Conservation (phyloP, 1,140 invertebrate genomes). For the Mycetomoellerius zeteki region DNA sequence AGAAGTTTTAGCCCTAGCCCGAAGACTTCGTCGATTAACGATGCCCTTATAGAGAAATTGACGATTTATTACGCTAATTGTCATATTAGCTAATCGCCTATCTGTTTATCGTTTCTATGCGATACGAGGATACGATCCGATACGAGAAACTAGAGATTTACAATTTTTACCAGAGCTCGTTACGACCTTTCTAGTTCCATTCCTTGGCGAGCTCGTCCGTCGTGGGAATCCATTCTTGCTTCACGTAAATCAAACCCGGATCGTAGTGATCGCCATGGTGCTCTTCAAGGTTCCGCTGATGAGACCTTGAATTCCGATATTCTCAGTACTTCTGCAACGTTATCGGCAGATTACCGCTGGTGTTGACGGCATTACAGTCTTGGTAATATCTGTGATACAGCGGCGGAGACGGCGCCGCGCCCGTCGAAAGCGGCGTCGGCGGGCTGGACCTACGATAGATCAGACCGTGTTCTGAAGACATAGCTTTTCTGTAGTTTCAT, state of each 20-base stretch:
- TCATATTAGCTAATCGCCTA: slow-evolving; percentile 32
- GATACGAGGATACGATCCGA: slow-evolving; percentile 7
- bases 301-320: slow-evolving; percentile 86
- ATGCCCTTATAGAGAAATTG: neutral
- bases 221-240: slow-evolving; percentile 84
- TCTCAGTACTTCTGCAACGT: slow-evolving; percentile 87
- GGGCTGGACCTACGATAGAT: slow-evolving; percentile 84
- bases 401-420: slow-evolving; percentile 84
- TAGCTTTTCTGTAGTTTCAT: neutral
- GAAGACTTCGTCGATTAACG: neutral
- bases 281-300: slow-evolving; percentile 79
- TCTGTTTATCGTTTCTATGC: slow-evolving; percentile 1
- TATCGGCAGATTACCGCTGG: slow-evolving; percentile 85
- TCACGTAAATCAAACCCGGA: slow-evolving; percentile 83
- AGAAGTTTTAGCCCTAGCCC: neutral
- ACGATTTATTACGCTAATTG: slow-evolving; percentile 19
- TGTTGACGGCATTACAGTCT: slow-evolving; percentile 85
- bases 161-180: slow-evolving; percentile 36
- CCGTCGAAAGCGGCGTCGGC: slow-evolving; percentile 83
- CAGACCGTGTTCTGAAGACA: neutral
- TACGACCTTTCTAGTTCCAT: slow-evolving; percentile 77
- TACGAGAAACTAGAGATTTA: slow-evolving; percentile 10
- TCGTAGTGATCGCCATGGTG: slow-evolving; percentile 74
- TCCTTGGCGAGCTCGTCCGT: slow-evolving; percentile 82
- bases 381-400: slow-evolving; percentile 86